These are phyloP conservation scores for Aphis craccivora DNA, from an alignment of 1,140 invertebrate genomes.

Conservation along the genomic window DNA sequence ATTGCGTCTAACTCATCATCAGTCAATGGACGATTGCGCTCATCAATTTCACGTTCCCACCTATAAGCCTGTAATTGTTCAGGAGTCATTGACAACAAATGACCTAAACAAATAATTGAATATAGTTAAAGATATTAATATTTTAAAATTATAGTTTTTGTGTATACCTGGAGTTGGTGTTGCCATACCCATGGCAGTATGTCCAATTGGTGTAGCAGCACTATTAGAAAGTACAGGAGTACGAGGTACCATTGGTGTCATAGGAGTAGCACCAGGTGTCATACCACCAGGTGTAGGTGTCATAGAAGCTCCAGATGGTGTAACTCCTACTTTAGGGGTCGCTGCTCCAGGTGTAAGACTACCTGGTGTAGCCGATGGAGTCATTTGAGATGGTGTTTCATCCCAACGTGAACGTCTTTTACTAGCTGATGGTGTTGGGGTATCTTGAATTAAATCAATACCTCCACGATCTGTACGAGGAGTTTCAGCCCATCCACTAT, in stretches of 20 bases:
- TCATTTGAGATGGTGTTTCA: constrained; percentile 85
- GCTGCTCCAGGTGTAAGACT: constrained; percentile 73
- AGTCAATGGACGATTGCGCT: constrained; percentile 92
- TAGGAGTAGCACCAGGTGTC: constrained; percentile 94
- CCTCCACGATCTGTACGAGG: constrained; percentile 88
- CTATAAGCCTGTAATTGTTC: constrained; percentile 97
- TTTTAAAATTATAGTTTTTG: not conserved
- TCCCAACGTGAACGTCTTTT: constrained; percentile 97
- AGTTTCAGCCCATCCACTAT: constrained; percentile 95
- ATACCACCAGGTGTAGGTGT: constrained; percentile 71
- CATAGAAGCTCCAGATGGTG: constrained; percentile 70
- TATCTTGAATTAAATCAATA: constrained; percentile 82
- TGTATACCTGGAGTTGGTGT: constrained; percentile 87
- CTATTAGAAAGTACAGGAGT: constrained; percentile 74
- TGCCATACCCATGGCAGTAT: constrained; percentile 96
- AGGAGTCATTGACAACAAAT: constrained; percentile 97
- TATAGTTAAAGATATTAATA: not conserved
- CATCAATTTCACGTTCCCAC: constrained; percentile 99
- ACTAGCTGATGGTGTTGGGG: constrained; percentile 84
- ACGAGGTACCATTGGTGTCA: constrained; percentile 97
- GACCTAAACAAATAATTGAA: constrained; percentile 65
- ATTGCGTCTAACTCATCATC: constrained; percentile 98
- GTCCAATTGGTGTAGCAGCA: constrained; percentile 86
- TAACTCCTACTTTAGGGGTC: constrained; percentile 77
- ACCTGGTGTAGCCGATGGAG: constrained; percentile 65